Evolutionary conservation across 2,113 vertebrate species (phyloP).

Genomic region (Clarias macrocephalus): DNA sequence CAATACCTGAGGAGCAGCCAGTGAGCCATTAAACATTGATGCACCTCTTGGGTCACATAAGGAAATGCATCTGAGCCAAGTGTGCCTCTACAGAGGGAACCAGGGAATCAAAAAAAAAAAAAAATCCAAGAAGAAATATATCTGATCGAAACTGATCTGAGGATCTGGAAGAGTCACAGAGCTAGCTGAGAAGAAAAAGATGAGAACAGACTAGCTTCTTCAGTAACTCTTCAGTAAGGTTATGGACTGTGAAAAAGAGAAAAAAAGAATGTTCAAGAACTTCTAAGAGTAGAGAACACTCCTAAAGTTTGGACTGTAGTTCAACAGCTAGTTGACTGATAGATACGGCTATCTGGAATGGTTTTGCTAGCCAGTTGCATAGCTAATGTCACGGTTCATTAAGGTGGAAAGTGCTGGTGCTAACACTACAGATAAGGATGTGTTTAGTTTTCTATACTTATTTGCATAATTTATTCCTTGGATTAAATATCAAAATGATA

Average conservation of each 20-base stretch:
- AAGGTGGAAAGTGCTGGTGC: background rate
- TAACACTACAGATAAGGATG: background rate
- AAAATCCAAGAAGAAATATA: conserved; percentile 43
- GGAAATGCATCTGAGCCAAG: conserved; percentile 71
- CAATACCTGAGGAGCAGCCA: conserved; percentile 52
- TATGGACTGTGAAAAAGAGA: background rate
- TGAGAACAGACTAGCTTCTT: conserved; percentile 9
- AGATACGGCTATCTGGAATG: background rate
- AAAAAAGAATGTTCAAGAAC: background rate
- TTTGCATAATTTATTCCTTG: background rate
- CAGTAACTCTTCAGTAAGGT: conserved; percentile 2
- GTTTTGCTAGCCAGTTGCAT: background rate
- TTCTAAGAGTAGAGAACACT: background rate
- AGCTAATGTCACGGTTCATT: background rate
- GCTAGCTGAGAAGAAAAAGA: background rate
- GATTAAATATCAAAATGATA: background rate
- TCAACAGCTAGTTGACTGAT: background rate
- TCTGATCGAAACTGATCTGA: conserved; percentile 34
- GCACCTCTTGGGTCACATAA: conserved; percentile 61
- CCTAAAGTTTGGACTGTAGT: background rate
- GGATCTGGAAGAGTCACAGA: background rate
- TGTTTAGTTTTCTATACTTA: background rate
- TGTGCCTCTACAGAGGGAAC: conserved; percentile 58
- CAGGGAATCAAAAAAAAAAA: conserved; percentile 45
- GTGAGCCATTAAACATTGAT: conserved; percentile 73